These are phyloP conservation scores for Aricia agestis DNA, from an alignment of 1,140 invertebrate genomes.

Conservation along the genomic window DNA sequence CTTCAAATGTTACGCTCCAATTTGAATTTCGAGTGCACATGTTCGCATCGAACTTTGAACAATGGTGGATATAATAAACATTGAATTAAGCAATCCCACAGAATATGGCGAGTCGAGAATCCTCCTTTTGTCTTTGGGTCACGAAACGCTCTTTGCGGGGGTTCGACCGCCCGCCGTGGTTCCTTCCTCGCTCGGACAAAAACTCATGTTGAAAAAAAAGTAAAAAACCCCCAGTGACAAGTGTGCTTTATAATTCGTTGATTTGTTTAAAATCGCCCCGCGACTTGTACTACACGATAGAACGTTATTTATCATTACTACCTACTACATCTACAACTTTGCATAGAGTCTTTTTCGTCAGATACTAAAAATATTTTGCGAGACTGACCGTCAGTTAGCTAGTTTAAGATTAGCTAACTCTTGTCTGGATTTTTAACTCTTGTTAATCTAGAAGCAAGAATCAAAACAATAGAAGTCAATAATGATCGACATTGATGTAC, in stretches of 20 bases:
- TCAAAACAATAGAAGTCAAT: too few species aligned
- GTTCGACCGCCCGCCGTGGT: slow-evolving; percentile 60
- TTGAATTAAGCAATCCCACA: slow-evolving; percentile 19
- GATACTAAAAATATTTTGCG: background rate
- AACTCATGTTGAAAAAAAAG: slow-evolving; percentile 66
- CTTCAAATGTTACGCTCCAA: background rate
- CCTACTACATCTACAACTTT: slow-evolving; percentile 46
- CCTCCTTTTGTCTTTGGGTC: slow-evolving; percentile 73
- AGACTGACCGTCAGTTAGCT: too few species aligned
- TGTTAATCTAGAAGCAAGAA: too few species aligned
- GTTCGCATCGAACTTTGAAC: slow-evolving; percentile 8
- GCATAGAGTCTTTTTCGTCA: background rate
- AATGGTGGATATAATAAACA: slow-evolving; percentile 18
- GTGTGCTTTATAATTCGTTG: slow-evolving; percentile 68
- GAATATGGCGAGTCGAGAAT: slow-evolving; percentile 24
- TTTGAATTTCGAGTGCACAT: background rate
- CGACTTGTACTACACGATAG: slow-evolving; percentile 43
- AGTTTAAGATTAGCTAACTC: too few species aligned
- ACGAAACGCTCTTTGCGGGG: slow-evolving; percentile 70
- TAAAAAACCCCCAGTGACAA: slow-evolving; percentile 59
- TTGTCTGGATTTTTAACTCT: too few species aligned
- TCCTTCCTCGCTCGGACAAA: slow-evolving; percentile 69
- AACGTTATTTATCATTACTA: slow-evolving; percentile 38
- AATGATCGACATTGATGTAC: too few species aligned
- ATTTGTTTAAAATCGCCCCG: slow-evolving; percentile 56